A percentile compares a stretch with the other conserved stretches of the same genome.
phyloP scores from a whole-genome alignment of 1,140 invertebrate genomes.

The Dendroctonus valens region DNA sequence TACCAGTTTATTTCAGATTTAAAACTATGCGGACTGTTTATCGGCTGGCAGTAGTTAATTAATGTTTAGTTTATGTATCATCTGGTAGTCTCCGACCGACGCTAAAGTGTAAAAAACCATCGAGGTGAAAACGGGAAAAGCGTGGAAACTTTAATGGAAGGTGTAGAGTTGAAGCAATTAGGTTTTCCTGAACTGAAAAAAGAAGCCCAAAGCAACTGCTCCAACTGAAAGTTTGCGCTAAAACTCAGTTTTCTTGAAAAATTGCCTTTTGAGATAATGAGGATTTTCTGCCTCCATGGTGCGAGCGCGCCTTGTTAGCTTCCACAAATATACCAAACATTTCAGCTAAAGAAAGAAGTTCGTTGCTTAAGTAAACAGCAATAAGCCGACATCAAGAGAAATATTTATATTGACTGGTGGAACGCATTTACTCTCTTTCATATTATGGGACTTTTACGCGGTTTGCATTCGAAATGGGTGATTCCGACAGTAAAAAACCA shows the following conservation, averaged over 20 bases:
- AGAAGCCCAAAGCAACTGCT: too few relatives aligned
- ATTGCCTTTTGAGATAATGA: too few relatives aligned
- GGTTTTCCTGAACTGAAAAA: too few relatives aligned
- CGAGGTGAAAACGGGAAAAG: background rate
- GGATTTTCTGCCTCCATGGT: background rate
- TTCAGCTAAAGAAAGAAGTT: background rate
- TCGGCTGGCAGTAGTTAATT: conserved; percentile 18
- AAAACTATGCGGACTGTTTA: conserved; percentile 25
- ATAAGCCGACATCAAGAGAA: conserved; percentile 1
- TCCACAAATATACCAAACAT: conserved; percentile 1
- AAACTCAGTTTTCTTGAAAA: too few relatives aligned
- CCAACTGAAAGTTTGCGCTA: too few relatives aligned
- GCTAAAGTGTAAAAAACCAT: background rate
- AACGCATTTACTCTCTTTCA: too few relatives aligned
- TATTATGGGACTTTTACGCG: too few relatives aligned
- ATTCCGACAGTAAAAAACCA: too few relatives aligned
- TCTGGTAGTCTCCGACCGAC: conserved; percentile 1
- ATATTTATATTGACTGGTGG: background rate
- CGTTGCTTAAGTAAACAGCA: conserved; percentile 10
- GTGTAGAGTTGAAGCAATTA: too few relatives aligned
- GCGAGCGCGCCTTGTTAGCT: background rate
- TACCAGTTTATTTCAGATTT: conserved; percentile 10
- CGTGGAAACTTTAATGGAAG: too few relatives aligned
- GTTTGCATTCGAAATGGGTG: too few relatives aligned
- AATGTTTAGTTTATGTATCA: conserved; percentile 27